Evolutionary conservation across 2,888 invertebrate genomes (phyloP), one percentile per base, ranked within the genome.

Genomic region (Epistrophe eligans): DNA sequence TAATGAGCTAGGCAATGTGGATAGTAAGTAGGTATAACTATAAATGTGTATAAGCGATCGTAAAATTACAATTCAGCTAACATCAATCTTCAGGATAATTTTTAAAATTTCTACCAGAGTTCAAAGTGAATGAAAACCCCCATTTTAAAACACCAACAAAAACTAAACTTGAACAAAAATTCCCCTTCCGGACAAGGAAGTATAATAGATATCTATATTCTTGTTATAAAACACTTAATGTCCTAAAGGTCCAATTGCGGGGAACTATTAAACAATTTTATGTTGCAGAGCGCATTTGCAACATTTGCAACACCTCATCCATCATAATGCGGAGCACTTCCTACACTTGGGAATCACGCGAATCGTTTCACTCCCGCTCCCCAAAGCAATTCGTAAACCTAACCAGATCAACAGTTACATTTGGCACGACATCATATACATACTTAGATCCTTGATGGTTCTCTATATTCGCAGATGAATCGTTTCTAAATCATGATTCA

Each of bases 331-430:
- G 9, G 9, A 45, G 52, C 48, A 70, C 77, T 85, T 77, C 85
- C 73, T 72, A 77, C 77, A 81, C 80, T 58, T 32, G 35, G 76
- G 76, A 64, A 60, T 79, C 74, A 79, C 76, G 71, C 66, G 60
- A 80, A 80, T 76, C 70, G 74, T 38, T 57, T 62, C 66, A 79
- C 57, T 74, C 66, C 40, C 67, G 76, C 77, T 13, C 74, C 77
- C 76, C 32, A 45, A 55, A 55, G 83, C 76, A 24, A 83, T 87
- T 52, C 83, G 43, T 72, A n/a, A n/a, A n/a, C n/a, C n/a, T n/a
- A 83, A 87, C 83, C 83, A 79, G 87, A 87, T 76, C 79, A 83
- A 87, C 87, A 87, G 87, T 87, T 87, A 87, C 87, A 87, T 82
- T 83, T 45, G 60, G 66, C 84, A 80, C 76, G 74, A 87, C 87